Evolutionary conservation across 2,888 invertebrate genomes (phyloP).

Genomic region (Lepidochitona cinerea): DNA sequence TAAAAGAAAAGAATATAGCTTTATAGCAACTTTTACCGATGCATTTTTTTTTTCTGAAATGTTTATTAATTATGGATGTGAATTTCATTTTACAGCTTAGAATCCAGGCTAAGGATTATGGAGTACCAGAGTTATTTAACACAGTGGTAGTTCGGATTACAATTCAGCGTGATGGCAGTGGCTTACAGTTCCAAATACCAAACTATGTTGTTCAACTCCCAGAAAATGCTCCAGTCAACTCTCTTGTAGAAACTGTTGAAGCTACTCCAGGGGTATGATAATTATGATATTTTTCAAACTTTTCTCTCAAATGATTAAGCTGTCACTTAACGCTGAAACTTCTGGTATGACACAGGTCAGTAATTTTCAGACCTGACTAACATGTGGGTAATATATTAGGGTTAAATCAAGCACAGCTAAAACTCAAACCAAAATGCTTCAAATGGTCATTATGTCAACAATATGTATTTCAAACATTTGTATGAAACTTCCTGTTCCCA

Average conservation of each 20-base stretch:
- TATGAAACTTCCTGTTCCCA: no score
- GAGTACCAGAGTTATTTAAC: neutral
- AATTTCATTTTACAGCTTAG: neutral
- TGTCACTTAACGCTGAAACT: no score
- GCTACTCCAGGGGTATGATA: neutral
- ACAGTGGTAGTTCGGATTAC: neutral
- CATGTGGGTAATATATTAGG: no score
- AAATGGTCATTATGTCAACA: no score
- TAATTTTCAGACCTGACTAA: no score
- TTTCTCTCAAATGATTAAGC: no score
- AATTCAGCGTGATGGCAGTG: neutral
- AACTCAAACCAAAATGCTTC: no score
- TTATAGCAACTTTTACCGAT: neutral
- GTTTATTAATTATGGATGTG: neutral
- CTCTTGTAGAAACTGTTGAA: neutral
- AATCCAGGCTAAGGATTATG: neutral
- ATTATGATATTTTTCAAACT: no score
- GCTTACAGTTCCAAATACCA: neutral
- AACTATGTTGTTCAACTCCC: neutral
- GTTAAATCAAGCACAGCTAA: no score
- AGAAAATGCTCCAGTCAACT: neutral
- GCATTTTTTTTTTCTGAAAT: neutral
- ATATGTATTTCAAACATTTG: no score
- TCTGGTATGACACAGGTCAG: no score
- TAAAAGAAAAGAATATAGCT: neutral